phyloP scores from a whole-genome alignment of 2,113 vertebrate species.

The Phylloscopus trochilus region DNA sequence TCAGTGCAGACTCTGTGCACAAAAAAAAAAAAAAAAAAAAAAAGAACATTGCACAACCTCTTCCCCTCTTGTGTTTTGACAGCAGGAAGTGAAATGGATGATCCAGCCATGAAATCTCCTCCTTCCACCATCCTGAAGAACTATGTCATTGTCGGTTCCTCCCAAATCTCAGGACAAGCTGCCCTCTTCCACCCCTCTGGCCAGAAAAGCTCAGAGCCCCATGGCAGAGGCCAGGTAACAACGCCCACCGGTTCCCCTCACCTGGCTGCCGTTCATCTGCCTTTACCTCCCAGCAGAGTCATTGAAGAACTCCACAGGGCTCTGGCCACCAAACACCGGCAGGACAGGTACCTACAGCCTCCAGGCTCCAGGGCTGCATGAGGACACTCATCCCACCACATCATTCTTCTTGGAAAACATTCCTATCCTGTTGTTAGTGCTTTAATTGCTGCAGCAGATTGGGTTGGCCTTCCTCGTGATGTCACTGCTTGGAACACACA shows the following conservation, averaged over 20 bases:
- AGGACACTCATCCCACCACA: not conserved
- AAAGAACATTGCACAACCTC: not conserved
- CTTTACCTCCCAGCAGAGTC: constrained; percentile 91
- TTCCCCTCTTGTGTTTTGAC: not conserved
- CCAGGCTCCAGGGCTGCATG: not conserved
- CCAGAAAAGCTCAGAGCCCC: constrained; percentile 68
- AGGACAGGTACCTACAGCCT: constrained; percentile 84
- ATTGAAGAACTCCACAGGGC: constrained; percentile 95
- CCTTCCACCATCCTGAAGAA: constrained; percentile 79
- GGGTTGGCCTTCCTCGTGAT: not conserved
- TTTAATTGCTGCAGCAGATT: not conserved
- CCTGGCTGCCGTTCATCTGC: constrained; percentile 81
- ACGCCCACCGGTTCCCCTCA: constrained; percentile 90
- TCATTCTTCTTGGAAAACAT: not conserved
- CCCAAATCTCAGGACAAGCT: constrained; percentile 79
- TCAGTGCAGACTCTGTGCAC: not conserved
- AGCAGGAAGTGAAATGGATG: constrained; percentile 62
- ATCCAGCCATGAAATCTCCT: constrained; percentile 77
- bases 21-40: not conserved
- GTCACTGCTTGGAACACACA: not conserved
- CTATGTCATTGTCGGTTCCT: constrained; percentile 65
- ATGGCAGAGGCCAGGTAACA: constrained; percentile 80
- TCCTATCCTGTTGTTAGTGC: not conserved
- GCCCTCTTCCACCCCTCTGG: constrained; percentile 73
- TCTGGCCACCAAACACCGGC: constrained; percentile 92